These are phyloP conservation scores for Ochotona curzoniae DNA, from an alignment of 2,113 vertebrate genomes.

Conservation along the genomic window DNA sequence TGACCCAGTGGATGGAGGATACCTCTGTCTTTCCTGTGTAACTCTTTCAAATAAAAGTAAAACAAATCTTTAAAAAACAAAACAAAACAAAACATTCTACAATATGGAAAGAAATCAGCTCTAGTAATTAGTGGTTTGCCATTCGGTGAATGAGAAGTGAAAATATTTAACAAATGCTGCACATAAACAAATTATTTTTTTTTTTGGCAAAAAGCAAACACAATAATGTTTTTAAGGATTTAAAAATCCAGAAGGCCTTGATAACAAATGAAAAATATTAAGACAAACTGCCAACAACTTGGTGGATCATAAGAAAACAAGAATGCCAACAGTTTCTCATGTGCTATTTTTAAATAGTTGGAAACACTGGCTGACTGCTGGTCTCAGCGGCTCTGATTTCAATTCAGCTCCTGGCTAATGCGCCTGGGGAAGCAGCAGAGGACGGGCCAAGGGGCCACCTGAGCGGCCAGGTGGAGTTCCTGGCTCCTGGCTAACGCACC, in stretches of 20 bases:
- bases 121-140: constrained; percentile 49
- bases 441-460: no score
- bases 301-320: constrained; percentile 52
- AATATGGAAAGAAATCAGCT: constrained; percentile 21
- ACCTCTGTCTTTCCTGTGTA: no score
- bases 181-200: constrained; percentile 15
- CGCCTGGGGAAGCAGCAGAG: no score
- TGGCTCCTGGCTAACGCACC: no score
- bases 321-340: constrained; percentile 58
- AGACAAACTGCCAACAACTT: constrained; percentile 59
- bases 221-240: constrained; percentile 53
- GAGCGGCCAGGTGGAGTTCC: no score
- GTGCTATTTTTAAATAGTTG: constrained; percentile 67
- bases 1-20: no score
- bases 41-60: no score
- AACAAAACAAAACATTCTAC: not conserved
- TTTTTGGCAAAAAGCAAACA: constrained; percentile 61
- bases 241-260: constrained; percentile 35
- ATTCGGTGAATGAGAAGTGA: constrained; percentile 52
- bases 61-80: no score
- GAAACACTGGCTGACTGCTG: not conserved
- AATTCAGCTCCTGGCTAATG: no score
- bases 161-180: constrained; percentile 67
- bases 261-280: constrained; percentile 72
- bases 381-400: no score